Evolutionary conservation across 2,797 vertebrate species (phyloP), one percentile per base, ranked within the genome.

Genomic region (Squalus acanthias): DNA sequence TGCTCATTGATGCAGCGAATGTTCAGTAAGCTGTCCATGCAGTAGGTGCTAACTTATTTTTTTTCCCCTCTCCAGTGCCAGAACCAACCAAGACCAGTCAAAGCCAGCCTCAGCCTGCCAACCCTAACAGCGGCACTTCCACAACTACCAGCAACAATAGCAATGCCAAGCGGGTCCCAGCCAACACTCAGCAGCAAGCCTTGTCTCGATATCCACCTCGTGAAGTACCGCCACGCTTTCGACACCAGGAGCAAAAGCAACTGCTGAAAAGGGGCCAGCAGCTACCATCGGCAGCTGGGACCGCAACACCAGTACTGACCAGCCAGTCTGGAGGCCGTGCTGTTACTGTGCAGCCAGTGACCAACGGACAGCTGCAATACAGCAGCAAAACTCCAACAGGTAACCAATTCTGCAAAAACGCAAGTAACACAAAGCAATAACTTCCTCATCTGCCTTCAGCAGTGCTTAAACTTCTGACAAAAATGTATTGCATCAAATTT

Each of bases 91-190:
- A 98, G 98, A 98, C 98, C 97, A 98, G 98, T 97, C 98, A 98
- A 97, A 98, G 98, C 98, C 98, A 98, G 98, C 98, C 98, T 97
- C 98, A 98, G 98, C 98, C 99, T 97, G 97, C 98, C 98, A 98
- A 97, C 97, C 98, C 97, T 97, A 98, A 97, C 97, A 98, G 97
- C 97, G 98, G 98, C 98, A 97, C 98, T 98, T 98, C 98, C 97
- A 96, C 98, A 98, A 98, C 97, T 97, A 98, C 98, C 98, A 98
- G 98, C 98, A 98, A 98, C 98, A 97, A 98, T 98, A 99, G 99
- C 99, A 97, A 99, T 99, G 99, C 99, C 98, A 99, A 99, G 98
- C 98, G 98, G 98, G 98, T 98, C 98, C 97, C 98, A 98, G 98
- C 98, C 98, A 98, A 96, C 98, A 97, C 96, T 97, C 97, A 97